Base-by-base conservation (phyloP, 2,113 vertebrate genomes). In the Albula goreensis region DNA sequence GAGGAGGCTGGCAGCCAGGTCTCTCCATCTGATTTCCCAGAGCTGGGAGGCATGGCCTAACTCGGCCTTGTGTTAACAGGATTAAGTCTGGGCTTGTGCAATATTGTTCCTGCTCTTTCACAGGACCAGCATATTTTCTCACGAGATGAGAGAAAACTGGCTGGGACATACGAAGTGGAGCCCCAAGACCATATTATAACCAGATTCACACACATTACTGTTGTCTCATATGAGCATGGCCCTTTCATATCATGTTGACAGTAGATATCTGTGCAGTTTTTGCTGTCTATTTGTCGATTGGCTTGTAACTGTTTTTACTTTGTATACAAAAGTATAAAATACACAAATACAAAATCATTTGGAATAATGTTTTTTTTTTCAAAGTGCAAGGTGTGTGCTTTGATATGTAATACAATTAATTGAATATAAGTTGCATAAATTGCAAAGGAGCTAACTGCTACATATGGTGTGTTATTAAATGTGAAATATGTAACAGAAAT, bases 81-180 rank as follows among this genome's bases (percentile, higher is more conserved):
- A 95, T 95, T 96, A 95, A 88, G 80, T 88, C 90, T 91, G 91
- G 51, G 89, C 89, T 91, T 88, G 92, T 92, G 92, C 91, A 95
- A 93, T 93, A 93, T 93, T 91, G 89, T 89, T 89, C 92, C 90
- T 78, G 90, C 86, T 83, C 86, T 85, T 91, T 93, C 95, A 94
- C 94, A 94, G 95, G 95, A 95, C 92, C 81, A 86, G 87, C 13
- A 83, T 83, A 82, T 60, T 90, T 90, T 86, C 56, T 63, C 41
- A 74, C 6, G n/a, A 74, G 70, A 74, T 5, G 9, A 74, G 70
- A 22, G 70, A 74, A 74, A 74, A 31, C 4, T 1, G n/a, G n/a
- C 19, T 1, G 10, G 25, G 19, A 70, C 63, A 17, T n/a, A 78
- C 31, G 22, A 90, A 88, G 81, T 88, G 88, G 92, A 91, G 88